A percentile compares a stretch with the other conserved stretches of the same genome.
Conservation (phyloP, 2,113 vertebrate genomes). For the Neopipo cinnamomea region DNA sequence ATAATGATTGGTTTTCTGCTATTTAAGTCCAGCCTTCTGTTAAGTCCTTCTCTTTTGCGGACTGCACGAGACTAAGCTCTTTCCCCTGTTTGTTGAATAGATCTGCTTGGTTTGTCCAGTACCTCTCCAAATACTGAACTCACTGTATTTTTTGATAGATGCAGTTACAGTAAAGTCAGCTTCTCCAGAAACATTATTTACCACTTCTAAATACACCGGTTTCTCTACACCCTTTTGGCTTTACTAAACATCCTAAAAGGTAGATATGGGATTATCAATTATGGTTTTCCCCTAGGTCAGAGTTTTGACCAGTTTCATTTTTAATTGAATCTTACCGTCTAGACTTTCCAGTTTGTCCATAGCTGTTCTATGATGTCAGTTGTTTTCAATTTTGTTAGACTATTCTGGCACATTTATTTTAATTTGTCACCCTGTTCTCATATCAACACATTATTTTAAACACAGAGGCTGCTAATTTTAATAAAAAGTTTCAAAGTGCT, state of each 20-base stretch:
- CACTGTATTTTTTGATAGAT: fast-evolving
- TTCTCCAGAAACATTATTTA: neutral
- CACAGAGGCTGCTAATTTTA: neutral
- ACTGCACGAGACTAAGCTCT: neutral
- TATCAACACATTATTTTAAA: neutral
- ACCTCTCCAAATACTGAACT: neutral
- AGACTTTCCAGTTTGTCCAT: neutral
- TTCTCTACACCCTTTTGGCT: neutral
- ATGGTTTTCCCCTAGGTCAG: neutral
- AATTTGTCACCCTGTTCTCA: neutral
- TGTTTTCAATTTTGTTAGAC: neutral
- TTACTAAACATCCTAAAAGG: neutral
- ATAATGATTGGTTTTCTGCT: neutral
- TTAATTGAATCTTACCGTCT: neutral
- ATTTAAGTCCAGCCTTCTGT: neutral
- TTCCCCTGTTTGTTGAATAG: neutral
- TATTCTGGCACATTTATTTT: neutral
- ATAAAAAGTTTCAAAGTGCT: no score
- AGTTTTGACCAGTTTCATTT: neutral
- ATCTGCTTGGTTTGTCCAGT: neutral
- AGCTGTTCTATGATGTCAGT: neutral
- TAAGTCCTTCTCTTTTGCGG: neutral
- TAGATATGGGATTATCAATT: neutral
- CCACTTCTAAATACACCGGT: neutral
- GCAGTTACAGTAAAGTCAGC: neutral